Conservation (phyloP, 2,888 invertebrate species). For the Lithophane semibrunnea region DNA sequence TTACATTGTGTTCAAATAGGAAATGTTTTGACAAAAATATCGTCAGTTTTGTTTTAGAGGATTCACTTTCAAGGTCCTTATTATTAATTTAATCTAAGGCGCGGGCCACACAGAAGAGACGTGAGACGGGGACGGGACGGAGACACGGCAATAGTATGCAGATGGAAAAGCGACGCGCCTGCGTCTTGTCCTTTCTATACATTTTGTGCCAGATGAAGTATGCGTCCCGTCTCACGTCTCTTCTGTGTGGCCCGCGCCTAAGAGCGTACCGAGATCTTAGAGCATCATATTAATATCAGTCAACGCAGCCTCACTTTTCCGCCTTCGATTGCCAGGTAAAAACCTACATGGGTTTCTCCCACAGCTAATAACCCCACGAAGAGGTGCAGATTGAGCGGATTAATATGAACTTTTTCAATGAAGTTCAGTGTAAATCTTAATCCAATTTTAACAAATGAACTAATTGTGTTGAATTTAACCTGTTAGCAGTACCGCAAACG, state of each 20-base stretch:
- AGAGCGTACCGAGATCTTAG: not conserved
- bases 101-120: too few relatives aligned
- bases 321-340: not conserved
- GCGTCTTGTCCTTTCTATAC: too few relatives aligned
- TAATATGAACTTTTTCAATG: not conserved
- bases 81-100: not conserved
- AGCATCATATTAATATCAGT: not conserved
- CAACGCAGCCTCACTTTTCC: too few relatives aligned
- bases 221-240: too few relatives aligned
- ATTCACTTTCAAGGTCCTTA: conserved; percentile 24
- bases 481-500: not conserved
- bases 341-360: too few relatives aligned
- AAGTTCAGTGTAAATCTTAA: not conserved
- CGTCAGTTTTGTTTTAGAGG: not conserved
- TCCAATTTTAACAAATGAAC: not conserved
- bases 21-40: conserved; percentile 13
- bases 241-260: too few relatives aligned
- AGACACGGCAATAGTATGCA: too few relatives aligned
- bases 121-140: too few relatives aligned
- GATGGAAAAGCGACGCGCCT: too few relatives aligned
- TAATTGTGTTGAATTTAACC: not conserved
- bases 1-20: conserved; percentile 9
- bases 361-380: not conserved
- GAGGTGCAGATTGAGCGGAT: too few relatives aligned
- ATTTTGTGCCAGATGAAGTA: too few relatives aligned